These are phyloP conservation scores for Coecobrya sp. DNA, from an alignment of 2,888 invertebrate genomes.

Conservation along the genomic window DNA sequence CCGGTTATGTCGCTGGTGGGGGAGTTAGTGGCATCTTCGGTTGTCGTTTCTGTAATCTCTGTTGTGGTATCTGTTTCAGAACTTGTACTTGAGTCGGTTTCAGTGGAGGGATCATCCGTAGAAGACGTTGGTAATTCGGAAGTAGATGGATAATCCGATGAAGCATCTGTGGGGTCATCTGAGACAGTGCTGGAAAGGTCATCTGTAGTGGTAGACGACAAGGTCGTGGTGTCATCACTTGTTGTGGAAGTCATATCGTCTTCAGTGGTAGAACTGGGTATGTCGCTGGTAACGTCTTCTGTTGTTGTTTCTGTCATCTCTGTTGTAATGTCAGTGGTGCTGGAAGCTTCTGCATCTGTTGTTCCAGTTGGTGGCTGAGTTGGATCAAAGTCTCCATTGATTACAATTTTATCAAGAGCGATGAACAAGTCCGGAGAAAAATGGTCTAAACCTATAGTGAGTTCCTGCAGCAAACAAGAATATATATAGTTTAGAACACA, in stretches of 20 bases:
- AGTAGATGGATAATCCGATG: not conserved
- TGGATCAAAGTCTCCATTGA: slow-evolving; percentile 14
- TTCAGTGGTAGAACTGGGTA: no score
- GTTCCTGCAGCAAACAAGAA: no score
- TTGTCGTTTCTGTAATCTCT: no score
- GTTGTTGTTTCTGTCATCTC: not conserved
- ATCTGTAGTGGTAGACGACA: not conserved
- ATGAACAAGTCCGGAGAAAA: not conserved
- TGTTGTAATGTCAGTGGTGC: not conserved
- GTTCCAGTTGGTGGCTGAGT: not conserved
- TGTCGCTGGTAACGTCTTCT: no score
- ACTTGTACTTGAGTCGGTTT: no score
- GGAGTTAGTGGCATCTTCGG: not conserved
- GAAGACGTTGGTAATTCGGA: not conserved
- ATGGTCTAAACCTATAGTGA: not conserved
- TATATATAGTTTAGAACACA: no score
- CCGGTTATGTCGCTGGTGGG: no score
- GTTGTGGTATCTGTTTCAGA: no score
- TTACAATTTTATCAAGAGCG: slow-evolving; percentile 23
- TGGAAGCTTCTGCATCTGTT: not conserved
- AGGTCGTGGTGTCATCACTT: not conserved
- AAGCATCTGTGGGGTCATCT: slow-evolving; percentile 3
- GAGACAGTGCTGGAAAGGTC: not conserved
- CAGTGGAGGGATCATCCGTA: not conserved
- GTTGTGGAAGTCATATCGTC: not conserved